phyloP scores from a whole-genome alignment of 2,888 invertebrate genomes.

The Caenorhabditis sulstoni region DNA sequence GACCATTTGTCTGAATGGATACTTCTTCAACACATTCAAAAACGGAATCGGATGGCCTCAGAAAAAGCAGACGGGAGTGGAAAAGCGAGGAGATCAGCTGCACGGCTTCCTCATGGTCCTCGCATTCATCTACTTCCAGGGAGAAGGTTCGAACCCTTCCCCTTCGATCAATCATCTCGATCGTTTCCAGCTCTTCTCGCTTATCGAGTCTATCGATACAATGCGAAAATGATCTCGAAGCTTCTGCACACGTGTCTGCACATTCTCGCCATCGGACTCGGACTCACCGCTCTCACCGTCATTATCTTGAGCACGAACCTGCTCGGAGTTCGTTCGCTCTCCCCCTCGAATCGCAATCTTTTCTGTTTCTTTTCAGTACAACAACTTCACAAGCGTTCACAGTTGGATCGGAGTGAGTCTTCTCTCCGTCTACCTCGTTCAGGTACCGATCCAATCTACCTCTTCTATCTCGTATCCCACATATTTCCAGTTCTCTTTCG shows the following conservation, averaged over 20 bases:
- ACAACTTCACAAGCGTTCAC: constrained; percentile 70
- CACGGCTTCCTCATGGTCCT: constrained; percentile 70
- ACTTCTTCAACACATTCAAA: constrained; percentile 62
- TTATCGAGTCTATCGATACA: constrained; percentile 73
- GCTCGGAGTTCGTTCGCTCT: constrained; percentile 11
- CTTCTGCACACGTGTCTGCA: constrained; percentile 71
- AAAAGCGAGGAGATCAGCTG: constrained; percentile 43
- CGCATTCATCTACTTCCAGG: constrained; percentile 74
- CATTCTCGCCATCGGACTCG: constrained; percentile 63
- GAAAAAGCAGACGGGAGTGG: background rate
- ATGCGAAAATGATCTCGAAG: constrained; percentile 70
- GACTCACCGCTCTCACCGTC: constrained; percentile 59
- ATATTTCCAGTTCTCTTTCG: constrained; percentile 67
- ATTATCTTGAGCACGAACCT: constrained; percentile 56
- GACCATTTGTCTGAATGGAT: constrained; percentile 65
- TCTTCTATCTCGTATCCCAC: too few species aligned
- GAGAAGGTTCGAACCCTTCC: constrained; percentile 68
- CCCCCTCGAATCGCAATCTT: background rate
- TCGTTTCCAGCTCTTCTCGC: constrained; percentile 70
- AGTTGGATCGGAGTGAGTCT: constrained; percentile 73
- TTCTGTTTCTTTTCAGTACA: constrained; percentile 19
- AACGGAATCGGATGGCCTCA: constrained; percentile 62
- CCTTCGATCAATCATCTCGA: background rate
- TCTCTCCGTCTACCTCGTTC: constrained; percentile 65
- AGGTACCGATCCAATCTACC: too few species aligned